These are phyloP conservation scores for Tupiocoris notatus DNA, from an alignment of 2,888 invertebrate genomes.

Conservation along the genomic window DNA sequence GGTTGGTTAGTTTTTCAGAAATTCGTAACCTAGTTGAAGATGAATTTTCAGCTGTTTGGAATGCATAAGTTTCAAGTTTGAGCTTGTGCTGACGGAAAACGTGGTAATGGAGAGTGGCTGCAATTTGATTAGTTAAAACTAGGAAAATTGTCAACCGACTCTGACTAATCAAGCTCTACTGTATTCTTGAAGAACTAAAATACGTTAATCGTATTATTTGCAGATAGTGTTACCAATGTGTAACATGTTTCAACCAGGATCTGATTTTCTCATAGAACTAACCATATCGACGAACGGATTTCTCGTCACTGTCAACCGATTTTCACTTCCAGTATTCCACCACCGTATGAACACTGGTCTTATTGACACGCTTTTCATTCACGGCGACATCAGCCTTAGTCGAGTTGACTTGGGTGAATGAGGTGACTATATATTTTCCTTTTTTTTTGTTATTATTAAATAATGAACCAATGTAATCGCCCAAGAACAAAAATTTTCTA, in stretches of 20 bases:
- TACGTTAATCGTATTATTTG: background rate
- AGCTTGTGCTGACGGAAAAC: too few relatives aligned
- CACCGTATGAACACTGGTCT: constrained; percentile 28
- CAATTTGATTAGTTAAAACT: too few relatives aligned
- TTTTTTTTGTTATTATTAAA: too few relatives aligned
- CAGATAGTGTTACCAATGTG: constrained; percentile 33
- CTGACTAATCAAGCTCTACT: too few relatives aligned
- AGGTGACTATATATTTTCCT: too few relatives aligned
- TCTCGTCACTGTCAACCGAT: constrained; percentile 26
- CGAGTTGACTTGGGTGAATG: background rate
- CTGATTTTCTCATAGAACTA: constrained; percentile 22
- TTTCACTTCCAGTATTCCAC: constrained; percentile 27
- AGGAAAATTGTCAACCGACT: too few relatives aligned
- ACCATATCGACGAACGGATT: constrained; percentile 12
- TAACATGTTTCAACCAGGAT: constrained; percentile 21
- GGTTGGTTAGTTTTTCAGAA: background rate
- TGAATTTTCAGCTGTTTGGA: too few relatives aligned
- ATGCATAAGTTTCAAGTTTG: too few relatives aligned
- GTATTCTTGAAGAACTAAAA: background rate
- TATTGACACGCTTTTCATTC: constrained; percentile 31
- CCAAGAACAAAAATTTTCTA: too few relatives aligned
- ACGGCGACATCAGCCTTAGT: constrained; percentile 30
- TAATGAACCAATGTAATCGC: too few relatives aligned
- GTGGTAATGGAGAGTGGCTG: too few relatives aligned
- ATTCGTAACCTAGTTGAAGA: background rate